These are phyloP conservation scores for Tinamus guttatus DNA, from an alignment of 2,113 vertebrate species.

Conservation along the genomic window DNA sequence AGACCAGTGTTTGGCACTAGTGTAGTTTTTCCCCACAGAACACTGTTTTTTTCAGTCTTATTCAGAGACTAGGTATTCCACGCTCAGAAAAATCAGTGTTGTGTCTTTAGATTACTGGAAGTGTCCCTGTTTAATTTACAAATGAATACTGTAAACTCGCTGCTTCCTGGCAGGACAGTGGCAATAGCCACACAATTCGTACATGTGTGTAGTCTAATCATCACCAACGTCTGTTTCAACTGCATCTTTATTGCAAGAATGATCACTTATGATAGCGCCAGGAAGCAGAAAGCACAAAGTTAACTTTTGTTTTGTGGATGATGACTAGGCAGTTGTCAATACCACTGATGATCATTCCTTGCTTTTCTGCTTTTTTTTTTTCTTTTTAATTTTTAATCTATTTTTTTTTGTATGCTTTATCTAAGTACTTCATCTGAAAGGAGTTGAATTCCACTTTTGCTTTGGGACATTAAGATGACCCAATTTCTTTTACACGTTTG, in stretches of 20 bases:
- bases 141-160: background rate
- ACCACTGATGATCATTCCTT: background rate
- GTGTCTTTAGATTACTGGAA: slow-evolving; percentile 25
- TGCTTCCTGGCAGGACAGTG: background rate
- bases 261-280: background rate
- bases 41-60: background rate
- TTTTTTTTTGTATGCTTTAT: background rate
- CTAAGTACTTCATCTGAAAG: background rate
- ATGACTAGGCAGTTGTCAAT: background rate
- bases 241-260: background rate
- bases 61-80: background rate
- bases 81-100: background rate
- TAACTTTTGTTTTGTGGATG: background rate
- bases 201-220: background rate
- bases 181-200: background rate
- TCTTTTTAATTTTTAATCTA: background rate
- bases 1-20: background rate
- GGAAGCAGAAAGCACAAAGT: background rate
- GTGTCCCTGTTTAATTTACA: slow-evolving; percentile 25
- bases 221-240: background rate
- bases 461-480: background rate
- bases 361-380: background rate
- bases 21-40: background rate
- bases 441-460: background rate
- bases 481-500: background rate